A percentile compares a stretch with the other conserved stretches of the same genome.
These are phyloP conservation scores for Charadrius vociferus DNA, from an alignment of 2,113 vertebrate species.

Conservation along the genomic window DNA sequence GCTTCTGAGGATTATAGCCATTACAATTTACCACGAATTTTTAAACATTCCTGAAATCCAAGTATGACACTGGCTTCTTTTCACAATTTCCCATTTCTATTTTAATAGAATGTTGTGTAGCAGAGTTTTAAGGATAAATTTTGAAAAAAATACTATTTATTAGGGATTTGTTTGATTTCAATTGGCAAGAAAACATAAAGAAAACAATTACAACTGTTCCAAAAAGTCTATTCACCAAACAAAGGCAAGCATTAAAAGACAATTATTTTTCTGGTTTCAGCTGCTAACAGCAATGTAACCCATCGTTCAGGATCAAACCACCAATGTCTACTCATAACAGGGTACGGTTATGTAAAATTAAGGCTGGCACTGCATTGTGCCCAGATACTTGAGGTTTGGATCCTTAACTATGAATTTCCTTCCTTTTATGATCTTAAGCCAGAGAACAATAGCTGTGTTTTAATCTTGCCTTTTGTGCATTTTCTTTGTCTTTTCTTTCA, in stretches of 20 bases:
- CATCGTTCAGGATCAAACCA: conserved; percentile 54
- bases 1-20: not conserved
- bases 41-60: conserved; percentile 5
- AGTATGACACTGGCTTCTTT: not conserved
- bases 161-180: conserved; percentile 21
- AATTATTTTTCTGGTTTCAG: conserved; percentile 39
- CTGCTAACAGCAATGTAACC: conserved; percentile 49
- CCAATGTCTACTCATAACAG: conserved; percentile 57
- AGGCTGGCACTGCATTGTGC: conserved; percentile 34
- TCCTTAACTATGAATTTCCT: conserved; percentile 56
- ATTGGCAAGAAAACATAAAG: conserved; percentile 34
- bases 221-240: conserved; percentile 16
- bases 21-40: not conserved
- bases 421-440: conserved; percentile 59
- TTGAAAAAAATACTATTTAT: not conserved
- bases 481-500: conserved; percentile 47
- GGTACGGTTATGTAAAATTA: conserved; percentile 61
- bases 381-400: conserved; percentile 67
- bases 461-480: conserved; percentile 60
- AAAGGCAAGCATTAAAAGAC: conserved; percentile 54
- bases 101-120: not conserved
- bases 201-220: conserved; percentile 13
- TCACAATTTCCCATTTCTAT: not conserved
- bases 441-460: conserved; percentile 59
- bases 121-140: conserved; percentile 6